Base-by-base conservation (phyloP, 2,113 vertebrate genomes). In the Emydocephalus ijimae region DNA sequence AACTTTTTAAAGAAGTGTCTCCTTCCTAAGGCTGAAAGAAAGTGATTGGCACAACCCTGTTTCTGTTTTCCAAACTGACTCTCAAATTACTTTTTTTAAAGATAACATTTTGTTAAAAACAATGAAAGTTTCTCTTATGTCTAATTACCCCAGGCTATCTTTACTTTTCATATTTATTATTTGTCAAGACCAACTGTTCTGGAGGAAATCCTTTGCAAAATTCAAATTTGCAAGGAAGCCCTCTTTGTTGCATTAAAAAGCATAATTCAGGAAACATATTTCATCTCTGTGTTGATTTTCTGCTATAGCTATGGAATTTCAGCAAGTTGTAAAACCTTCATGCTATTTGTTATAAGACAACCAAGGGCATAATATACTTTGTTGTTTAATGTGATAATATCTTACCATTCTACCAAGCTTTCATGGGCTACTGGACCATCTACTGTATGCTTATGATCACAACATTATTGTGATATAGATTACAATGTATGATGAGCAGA, bases 41-140 rank as follows among this genome's bases (percentile, higher is more conserved):
- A 59, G 23, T 59, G 57, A 59, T 59, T 26, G 57, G 57, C 23
- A 23, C 57, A 59, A 59, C 57, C 23, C 8, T 24, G 57, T 24
- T 59, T 59, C 57, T 59, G 23, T 24, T 24, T 24, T 24, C 8
- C 9, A 59, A 59, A 59, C 57, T 59, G 57, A 26, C 23, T 59
- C 23, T 26, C 57, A 48, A 48, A 23, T 59, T 59, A 26, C 23
- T 59, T 59, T 56, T 56, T 56, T 26, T 0, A 59, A 95, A 94
- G 93, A 95, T 90, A 95, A 94, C 64, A 94, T 92, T 74, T 96
- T 95, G 94, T 94, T 94, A 91, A 92, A 95, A 96, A 94, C 87
- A 94, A 43, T 8, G 59, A 94, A 94, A 91, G 91, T 93, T 64
- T 96, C 94, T 89, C 94, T 90, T 90, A 93, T 96, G 94, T 94